phyloP scores from a whole-genome alignment of 2,888 invertebrate genomes.

The Calameuta pallipes region DNA sequence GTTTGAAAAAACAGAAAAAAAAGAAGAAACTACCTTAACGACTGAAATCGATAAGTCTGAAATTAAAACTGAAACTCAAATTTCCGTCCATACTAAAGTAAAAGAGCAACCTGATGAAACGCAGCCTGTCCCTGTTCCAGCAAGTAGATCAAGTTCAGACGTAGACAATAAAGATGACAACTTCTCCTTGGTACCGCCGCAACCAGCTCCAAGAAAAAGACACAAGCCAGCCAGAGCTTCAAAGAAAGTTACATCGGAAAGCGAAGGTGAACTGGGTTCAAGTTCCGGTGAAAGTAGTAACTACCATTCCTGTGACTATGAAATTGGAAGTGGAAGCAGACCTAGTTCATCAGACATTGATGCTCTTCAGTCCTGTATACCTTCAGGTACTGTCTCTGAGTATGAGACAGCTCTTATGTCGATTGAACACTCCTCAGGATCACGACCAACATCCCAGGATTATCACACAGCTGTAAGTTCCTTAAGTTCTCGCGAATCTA shows the following conservation, averaged over 20 bases:
- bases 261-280: conserved; percentile 84
- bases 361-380: conserved; percentile 73
- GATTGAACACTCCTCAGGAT: conserved; percentile 79
- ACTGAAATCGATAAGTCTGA: conserved; percentile 28
- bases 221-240: conserved; percentile 56
- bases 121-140: conserved; percentile 43
- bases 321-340: conserved; percentile 77
- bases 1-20: conserved; percentile 51
- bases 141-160: conserved; percentile 59
- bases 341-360: conserved; percentile 91
- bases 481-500: conserved; percentile 89
- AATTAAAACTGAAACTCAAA: conserved; percentile 38
- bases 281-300: conserved; percentile 88
- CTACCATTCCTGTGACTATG: conserved; percentile 88
- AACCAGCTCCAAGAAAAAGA: conserved; percentile 59
- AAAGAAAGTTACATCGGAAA: conserved; percentile 78
- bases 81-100: conserved; percentile 33
- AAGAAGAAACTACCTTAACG: conserved; percentile 37
- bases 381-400: conserved; percentile 82
- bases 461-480: conserved; percentile 89
- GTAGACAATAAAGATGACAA: conserved; percentile 50
- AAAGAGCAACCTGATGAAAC: conserved; percentile 30
- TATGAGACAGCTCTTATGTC: conserved; percentile 89
- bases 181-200: conserved; percentile 44
- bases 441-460: conserved; percentile 82